A percentile compares a stretch with the other conserved stretches of the same genome.
Evolutionary conservation across 2,113 vertebrate species (phyloP).

Genomic region (Apus apus): DNA sequence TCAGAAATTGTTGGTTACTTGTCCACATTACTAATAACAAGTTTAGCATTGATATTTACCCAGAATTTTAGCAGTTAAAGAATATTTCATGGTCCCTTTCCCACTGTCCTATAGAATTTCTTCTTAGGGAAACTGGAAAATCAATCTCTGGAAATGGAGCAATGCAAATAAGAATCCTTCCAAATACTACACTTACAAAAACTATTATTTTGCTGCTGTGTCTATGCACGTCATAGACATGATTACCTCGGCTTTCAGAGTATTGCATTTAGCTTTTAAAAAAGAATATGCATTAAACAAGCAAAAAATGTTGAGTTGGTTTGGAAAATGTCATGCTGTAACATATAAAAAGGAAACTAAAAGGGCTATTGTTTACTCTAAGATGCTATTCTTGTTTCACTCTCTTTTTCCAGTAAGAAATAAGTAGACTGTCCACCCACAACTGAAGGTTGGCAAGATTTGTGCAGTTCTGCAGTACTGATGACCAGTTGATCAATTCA

Average conservation of each 20-base stretch:
- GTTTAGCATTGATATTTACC: not conserved
- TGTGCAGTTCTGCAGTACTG: not conserved
- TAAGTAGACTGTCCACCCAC: not conserved
- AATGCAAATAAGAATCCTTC: not conserved
- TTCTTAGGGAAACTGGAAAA: not conserved
- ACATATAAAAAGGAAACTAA: not conserved
- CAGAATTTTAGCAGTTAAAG: not conserved
- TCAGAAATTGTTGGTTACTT: not conserved
- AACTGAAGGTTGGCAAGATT: not conserved
- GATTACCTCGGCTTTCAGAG: not conserved
- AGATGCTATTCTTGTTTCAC: not conserved
- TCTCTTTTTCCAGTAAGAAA: not conserved
- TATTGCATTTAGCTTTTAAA: not conserved
- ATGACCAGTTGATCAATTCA: not conserved
- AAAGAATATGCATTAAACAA: not conserved
- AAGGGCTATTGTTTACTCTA: not conserved
- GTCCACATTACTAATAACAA: not conserved
- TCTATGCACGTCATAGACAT: not conserved
- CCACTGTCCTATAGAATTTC: not conserved
- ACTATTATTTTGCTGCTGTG: not conserved
- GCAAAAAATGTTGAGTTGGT: not conserved
- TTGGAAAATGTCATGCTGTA: not conserved
- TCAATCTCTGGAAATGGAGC: not conserved
- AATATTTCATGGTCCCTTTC: not conserved
- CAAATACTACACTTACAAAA: not conserved